phyloP scores from a whole-genome alignment of 2,888 invertebrate genomes.

The Exephanes ischioxanthus region DNA sequence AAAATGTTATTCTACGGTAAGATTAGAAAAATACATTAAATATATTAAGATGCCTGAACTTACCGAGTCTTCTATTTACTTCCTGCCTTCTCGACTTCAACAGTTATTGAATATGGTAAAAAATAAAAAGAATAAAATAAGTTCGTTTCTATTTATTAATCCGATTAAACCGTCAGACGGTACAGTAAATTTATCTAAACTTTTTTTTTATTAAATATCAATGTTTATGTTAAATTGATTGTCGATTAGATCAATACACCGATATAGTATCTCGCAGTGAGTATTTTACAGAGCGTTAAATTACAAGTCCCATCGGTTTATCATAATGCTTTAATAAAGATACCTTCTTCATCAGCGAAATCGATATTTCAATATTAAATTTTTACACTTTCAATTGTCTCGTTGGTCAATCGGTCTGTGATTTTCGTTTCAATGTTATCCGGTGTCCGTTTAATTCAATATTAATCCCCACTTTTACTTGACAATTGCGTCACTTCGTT shows the following conservation, averaged over 20 bases:
- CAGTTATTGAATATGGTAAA: background rate
- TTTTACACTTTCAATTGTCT: background rate
- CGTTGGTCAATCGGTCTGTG: background rate
- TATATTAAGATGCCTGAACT: conserved; percentile 2
- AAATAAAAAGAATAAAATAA: background rate
- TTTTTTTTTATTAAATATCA: background rate
- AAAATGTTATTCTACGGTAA: background rate
- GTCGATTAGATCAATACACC: conserved; percentile 16
- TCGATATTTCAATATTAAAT: background rate
- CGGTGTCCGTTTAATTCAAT: background rate
- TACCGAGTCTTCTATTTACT: background rate
- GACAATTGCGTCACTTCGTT: background rate
- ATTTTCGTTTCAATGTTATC: too few species aligned
- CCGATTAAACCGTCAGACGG: conserved; percentile 16
- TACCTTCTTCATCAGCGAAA: background rate
- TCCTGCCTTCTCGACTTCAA: background rate
- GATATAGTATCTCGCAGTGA: background rate
- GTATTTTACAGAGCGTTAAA: background rate
- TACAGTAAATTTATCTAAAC: conserved; percentile 5
- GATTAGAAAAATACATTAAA: background rate
- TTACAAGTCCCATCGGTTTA: background rate
- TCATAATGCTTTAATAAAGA: background rate
- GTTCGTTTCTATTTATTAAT: background rate
- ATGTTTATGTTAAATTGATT: conserved; percentile 12
- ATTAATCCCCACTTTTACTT: background rate